These are phyloP conservation scores for Drosophila quadrilineata DNA, from an alignment of 1,140 invertebrate genomes.

Conservation along the genomic window DNA sequence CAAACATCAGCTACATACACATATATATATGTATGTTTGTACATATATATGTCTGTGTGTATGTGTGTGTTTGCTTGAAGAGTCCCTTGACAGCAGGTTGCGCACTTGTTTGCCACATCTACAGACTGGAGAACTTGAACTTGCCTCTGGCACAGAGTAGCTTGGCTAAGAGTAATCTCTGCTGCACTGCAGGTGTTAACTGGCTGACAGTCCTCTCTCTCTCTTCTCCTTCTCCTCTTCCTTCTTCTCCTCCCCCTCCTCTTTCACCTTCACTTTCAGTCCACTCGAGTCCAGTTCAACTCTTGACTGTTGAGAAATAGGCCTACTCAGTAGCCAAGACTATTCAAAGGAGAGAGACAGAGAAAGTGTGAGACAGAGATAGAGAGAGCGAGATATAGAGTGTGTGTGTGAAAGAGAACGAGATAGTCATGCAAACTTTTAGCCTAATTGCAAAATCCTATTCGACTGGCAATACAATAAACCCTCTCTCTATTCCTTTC, in stretches of 20 bases:
- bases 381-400: too few species aligned
- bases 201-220: conserved; percentile 9
- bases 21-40: conserved; percentile 9
- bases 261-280: not conserved
- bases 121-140: too few species aligned
- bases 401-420: too few species aligned
- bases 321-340: not conserved
- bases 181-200: conserved; percentile 55
- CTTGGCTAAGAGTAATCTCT: conserved; percentile 52
- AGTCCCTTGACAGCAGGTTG: conserved; percentile 67
- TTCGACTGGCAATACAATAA: conserved; percentile 49
- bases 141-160: too few species aligned
- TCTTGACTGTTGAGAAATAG: conserved; percentile 9
- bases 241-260: not conserved
- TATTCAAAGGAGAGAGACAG: too few species aligned
- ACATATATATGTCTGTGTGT: not conserved
- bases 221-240: not conserved
- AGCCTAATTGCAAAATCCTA: conserved; percentile 63
- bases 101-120: conserved; percentile 34
- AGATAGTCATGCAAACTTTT: conserved; percentile 33
- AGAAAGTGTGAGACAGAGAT: too few species aligned
- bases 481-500: too few species aligned
- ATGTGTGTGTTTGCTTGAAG: conserved; percentile 44
- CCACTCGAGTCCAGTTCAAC: not conserved
- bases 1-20: conserved; percentile 12